Evolutionary conservation across 2,113 vertebrate species (phyloP).

Genomic region (Phyllostomus discolor): DNA sequence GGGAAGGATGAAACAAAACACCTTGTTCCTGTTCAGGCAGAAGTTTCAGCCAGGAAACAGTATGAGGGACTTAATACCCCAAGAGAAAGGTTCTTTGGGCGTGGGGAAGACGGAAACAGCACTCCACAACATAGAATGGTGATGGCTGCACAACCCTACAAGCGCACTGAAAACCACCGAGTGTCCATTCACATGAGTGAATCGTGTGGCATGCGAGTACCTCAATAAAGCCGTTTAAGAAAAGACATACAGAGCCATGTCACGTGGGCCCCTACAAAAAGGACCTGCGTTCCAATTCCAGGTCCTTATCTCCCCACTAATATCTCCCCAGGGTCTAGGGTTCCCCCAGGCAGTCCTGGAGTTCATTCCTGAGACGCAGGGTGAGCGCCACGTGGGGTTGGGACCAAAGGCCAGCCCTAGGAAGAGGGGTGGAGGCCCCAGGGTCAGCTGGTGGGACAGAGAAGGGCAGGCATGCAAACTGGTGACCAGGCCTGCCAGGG

Average conservation of each 20-base stretch:
- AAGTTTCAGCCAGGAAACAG: background rate
- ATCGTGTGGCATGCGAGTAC: too few species aligned
- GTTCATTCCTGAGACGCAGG: background rate
- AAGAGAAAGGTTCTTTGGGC: background rate
- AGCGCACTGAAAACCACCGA: background rate
- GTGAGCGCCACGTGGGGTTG: background rate
- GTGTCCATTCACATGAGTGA: background rate
- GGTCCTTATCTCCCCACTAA: background rate
- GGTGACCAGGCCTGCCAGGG: fast-evolving
- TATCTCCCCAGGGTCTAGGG: background rate
- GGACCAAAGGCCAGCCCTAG: background rate
- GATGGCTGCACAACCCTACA: background rate
- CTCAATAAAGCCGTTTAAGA: background rate
- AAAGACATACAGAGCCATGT: background rate
- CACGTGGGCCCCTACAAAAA: background rate
- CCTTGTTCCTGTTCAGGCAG: background rate
- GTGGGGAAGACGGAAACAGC: background rate
- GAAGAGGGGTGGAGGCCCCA: background rate
- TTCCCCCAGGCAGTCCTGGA: background rate
- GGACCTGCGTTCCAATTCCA: background rate
- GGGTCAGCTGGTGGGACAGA: too few species aligned
- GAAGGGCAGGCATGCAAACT: background rate
- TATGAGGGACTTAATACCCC: background rate
- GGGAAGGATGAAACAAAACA: background rate
- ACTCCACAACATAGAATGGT: background rate